Percentiles rank a stretch among this genome's conserved stretches.
phyloP scores from a whole-genome alignment of 2,797 vertebrate genomes.

The Mareca strepera region DNA sequence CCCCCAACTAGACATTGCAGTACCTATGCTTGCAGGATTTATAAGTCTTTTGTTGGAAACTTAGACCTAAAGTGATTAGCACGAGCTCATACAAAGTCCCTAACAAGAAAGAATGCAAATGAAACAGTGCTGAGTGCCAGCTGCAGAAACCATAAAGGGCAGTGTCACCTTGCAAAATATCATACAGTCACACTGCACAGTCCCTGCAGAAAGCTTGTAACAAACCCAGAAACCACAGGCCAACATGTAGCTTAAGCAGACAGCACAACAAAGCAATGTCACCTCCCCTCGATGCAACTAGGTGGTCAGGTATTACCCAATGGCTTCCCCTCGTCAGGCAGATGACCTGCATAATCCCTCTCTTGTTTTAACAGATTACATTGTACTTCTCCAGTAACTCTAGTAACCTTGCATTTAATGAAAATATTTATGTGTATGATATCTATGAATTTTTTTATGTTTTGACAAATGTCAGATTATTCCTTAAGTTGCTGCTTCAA shows the following conservation, averaged over 20 bases:
- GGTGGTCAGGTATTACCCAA: not conserved
- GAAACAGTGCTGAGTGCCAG: not conserved
- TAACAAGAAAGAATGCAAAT: not conserved
- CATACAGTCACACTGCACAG: rapidly evolving
- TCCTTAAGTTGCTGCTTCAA: not conserved
- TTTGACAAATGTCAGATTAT: not conserved
- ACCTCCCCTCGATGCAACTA: not conserved
- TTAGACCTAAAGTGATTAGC: not conserved
- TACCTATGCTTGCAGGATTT: not conserved
- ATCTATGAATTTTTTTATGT: not conserved
- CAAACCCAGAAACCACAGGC: not conserved
- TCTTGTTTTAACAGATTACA: not conserved
- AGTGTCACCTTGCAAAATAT: not conserved
- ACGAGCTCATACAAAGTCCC: not conserved
- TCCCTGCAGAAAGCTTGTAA: not conserved
- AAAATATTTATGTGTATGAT: not conserved
- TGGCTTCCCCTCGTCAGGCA: not conserved
- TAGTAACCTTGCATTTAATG: not conserved
- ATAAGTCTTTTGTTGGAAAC: not conserved
- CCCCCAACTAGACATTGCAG: not conserved
- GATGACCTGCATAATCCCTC: not conserved
- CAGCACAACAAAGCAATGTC: not conserved
- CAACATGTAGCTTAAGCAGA: not conserved
- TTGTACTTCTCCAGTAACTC: not conserved
- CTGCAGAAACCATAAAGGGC: not conserved